Conservation (phyloP, 2,113 vertebrate genomes). For the Sylvia atricapilla region DNA sequence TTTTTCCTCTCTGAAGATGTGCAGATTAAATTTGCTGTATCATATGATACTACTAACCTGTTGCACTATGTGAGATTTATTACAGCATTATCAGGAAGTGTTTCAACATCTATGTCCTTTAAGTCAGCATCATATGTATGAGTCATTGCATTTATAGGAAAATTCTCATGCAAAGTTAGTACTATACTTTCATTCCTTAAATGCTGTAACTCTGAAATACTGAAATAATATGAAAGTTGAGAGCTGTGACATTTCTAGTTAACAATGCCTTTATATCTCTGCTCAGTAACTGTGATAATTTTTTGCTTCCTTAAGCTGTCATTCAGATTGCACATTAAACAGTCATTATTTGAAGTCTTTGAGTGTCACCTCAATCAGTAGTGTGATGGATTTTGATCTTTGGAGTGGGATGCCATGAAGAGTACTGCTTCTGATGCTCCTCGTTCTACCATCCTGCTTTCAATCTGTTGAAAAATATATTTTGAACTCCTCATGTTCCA, state of each 20-base stretch:
- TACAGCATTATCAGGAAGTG: neutral
- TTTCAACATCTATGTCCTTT: neutral
- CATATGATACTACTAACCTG: fast-evolving
- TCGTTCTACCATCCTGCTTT: neutral
- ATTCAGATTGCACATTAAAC: neutral
- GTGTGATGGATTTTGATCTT: neutral
- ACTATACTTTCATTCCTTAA: neutral
- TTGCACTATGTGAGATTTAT: neutral
- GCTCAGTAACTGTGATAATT: neutral
- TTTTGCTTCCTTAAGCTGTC: constrained; percentile 6
- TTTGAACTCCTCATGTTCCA: neutral
- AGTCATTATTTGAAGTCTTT: neutral
- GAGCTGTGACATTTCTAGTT: neutral
- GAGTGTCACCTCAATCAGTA: neutral
- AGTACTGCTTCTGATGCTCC: neutral
- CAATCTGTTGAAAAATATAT: neutral
- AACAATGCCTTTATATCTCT: neutral
- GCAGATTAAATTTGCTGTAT: neutral
- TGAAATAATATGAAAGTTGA: neutral
- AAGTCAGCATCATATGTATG: neutral
- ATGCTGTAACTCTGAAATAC: neutral
- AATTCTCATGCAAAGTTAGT: neutral
- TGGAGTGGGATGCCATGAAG: neutral
- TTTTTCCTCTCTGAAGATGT: neutral
- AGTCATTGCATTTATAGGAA: neutral